phyloP scores from a whole-genome alignment of 1,140 invertebrate genomes.

The Limonius californicus region DNA sequence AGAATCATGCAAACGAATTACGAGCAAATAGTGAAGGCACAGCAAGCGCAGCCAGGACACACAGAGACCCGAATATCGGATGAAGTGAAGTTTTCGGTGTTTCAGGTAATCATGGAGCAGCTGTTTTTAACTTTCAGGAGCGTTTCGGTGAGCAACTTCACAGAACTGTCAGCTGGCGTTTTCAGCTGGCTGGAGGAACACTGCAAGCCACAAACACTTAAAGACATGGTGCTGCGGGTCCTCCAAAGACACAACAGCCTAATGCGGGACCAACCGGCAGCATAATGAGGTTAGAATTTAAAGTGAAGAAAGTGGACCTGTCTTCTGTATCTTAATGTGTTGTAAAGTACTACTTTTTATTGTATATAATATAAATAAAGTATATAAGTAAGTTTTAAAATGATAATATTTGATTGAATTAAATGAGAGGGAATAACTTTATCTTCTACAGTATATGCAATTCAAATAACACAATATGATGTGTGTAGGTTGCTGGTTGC shows the following conservation, averaged over 20 bases:
- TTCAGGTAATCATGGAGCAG: constrained; percentile 92
- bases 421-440: too few species aligned
- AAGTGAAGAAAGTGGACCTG: too few species aligned
- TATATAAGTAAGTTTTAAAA: too few species aligned
- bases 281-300: too few species aligned
- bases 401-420: too few species aligned
- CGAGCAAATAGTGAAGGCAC: constrained; percentile 93
- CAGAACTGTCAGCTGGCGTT: constrained; percentile 87
- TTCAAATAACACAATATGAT: too few species aligned
- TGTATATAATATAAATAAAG: too few species aligned
- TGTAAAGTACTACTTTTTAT: too few species aligned
- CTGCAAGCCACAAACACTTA: constrained; percentile 92
- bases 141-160: constrained; percentile 87
- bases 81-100: constrained; percentile 95
- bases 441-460: too few species aligned
- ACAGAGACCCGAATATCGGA: constrained; percentile 85
- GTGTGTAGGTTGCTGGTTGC: too few species aligned
- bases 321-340: too few species aligned
- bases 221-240: constrained; percentile 74
- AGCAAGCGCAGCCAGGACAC: constrained; percentile 87
- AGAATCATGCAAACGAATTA: constrained; percentile 93
- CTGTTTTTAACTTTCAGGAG: constrained; percentile 87
- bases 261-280: constrained; percentile 37
- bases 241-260: constrained; percentile 68
- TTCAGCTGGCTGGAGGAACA: constrained; percentile 96